Base-by-base conservation (phyloP, 1,140 invertebrate species). In the Pseudomyrmex gracilis region DNA sequence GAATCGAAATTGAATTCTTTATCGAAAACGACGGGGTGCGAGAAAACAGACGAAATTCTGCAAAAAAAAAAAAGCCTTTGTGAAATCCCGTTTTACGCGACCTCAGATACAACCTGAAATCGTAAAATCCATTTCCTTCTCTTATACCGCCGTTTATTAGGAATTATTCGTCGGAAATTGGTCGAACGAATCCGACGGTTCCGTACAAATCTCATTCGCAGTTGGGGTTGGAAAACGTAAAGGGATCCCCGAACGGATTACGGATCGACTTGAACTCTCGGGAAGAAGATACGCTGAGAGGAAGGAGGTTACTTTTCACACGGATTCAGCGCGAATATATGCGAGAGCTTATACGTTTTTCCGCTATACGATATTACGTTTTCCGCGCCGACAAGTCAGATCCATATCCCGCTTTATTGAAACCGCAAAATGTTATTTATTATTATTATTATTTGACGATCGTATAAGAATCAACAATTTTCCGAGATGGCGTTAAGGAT, bases 81-180 rank as follows among this genome's bases (percentile, higher is more conserved):
- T 8, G 9, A 9, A 47, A 47, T 60, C 17, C 43, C 3, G 15
- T 73, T 34, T 34, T 34, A 34, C 34, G 71, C 34, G 71, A 73
- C 60, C n/a, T 20, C 34, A 58, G 24, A 12, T n/a, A 58, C 34
- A 73, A 8, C 47, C 8, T n/a, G n/a, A n/a, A n/a, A 2, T 45
- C n/a, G 2, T 22, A n/a, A 47, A 61, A 51, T 60, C 43, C 8
- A 74, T 61, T 74, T 74, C 15, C 57, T 47, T 10, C n/a, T 10
- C 20, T 45, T 17, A n/a, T 34, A 10, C n/a, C 60, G 12, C 22
- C 58, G 34, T 78, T 34, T 66, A 53, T 64, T 43, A 53, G 51
- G 58, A 67, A 77, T 68, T 85, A 74, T 73, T 49, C 43, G 24
- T 22, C 70, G 82, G 64, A 87, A 87, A 87, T 87, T 80, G 77